A percentile compares a stretch with the other conserved stretches of the same genome.
phyloP scores from a whole-genome alignment of 2,113 vertebrate genomes.

The Colistium nudipinnis region DNA sequence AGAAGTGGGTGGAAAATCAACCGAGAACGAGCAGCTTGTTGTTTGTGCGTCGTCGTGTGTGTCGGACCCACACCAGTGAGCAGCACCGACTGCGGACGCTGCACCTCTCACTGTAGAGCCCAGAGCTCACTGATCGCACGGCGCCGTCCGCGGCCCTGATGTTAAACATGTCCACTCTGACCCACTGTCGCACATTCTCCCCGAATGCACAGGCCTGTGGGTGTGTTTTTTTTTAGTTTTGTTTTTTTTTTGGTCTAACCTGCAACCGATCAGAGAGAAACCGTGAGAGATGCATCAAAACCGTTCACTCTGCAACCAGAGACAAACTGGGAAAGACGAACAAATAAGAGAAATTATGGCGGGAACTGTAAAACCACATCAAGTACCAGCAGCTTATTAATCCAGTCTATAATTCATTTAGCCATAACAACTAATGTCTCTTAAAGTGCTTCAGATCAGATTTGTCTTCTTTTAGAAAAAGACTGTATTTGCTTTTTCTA shows the following conservation, averaged over 20 bases:
- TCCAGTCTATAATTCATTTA: conserved; percentile 33
- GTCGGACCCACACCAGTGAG: conserved; percentile 8
- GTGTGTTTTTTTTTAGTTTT: too few relatives aligned
- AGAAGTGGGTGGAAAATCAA: conserved; percentile 17
- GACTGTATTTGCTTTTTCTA: conserved; percentile 10
- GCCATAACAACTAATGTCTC: conserved; percentile 26
- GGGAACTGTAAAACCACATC: conserved; percentile 16
- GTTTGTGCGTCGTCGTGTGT: not conserved
- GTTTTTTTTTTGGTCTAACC: not conserved
- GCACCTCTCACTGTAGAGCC: not conserved
- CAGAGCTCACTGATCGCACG: not conserved
- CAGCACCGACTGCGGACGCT: not conserved
- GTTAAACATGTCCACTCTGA: not conserved
- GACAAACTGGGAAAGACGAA: not conserved
- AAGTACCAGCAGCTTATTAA: conserved; percentile 17
- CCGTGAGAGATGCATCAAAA: not conserved
- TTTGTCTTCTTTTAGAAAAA: conserved; percentile 40
- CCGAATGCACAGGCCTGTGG: not conserved
- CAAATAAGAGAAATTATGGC: conserved; percentile 1
- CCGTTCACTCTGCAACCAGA: too few relatives aligned
- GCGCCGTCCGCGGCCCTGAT: not conserved
- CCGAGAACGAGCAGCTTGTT: conserved; percentile 16
- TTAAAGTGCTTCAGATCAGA: conserved; percentile 67
- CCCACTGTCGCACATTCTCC: not conserved
- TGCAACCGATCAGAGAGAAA: conserved; percentile 8